These are phyloP conservation scores for Pseudorectes ferrugineus DNA, from an alignment of 2,113 vertebrate genomes.

Conservation along the genomic window DNA sequence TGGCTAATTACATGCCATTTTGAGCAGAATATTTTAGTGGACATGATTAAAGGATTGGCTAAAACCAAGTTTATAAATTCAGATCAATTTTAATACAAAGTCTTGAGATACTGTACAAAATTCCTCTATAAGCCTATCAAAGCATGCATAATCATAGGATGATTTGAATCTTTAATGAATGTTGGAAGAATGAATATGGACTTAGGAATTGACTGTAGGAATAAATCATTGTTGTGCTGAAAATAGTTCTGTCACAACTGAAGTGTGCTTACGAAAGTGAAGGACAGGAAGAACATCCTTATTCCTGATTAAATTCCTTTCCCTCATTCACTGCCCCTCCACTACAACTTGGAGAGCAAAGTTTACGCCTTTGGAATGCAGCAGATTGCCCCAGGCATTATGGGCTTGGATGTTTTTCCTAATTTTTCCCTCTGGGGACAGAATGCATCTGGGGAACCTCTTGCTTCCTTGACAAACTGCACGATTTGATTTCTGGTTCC, in stretches of 20 bases:
- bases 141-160: not conserved
- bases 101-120: not conserved
- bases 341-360: not conserved
- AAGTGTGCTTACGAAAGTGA: not conserved
- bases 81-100: not conserved
- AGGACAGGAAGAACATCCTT: not conserved
- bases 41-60: not conserved
- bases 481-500: not conserved
- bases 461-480: constrained; percentile 26
- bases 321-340: not conserved
- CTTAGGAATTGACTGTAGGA: not conserved
- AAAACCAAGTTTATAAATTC: not conserved
- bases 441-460: not conserved
- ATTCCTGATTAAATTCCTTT: not conserved
- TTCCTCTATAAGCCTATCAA: not conserved
- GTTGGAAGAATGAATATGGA: not conserved
- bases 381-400: not conserved
- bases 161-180: not conserved
- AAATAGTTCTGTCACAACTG: not conserved
- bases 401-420: not conserved
- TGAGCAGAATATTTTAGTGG: not conserved
- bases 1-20: not conserved
- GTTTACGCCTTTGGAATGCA: constrained; percentile 25
- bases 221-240: not conserved
- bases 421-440: not conserved